A percentile compares a stretch with the other conserved stretches of the same genome.
These are phyloP conservation scores for Tachina lurida DNA, from an alignment of 2,888 invertebrate genomes.

Conservation along the genomic window DNA sequence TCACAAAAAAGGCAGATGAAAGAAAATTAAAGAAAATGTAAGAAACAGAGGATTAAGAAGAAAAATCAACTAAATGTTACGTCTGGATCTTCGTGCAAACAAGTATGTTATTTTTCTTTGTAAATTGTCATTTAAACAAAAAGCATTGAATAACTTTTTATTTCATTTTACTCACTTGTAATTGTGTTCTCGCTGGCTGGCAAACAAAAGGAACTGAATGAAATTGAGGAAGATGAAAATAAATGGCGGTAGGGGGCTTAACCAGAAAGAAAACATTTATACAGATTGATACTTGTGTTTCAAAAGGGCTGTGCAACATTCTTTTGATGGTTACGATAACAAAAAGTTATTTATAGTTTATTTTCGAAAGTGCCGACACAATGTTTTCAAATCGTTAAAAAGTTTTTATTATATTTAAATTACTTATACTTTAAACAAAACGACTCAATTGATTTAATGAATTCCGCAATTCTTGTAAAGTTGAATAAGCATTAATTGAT, in stretches of 20 bases:
- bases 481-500: too few relatives aligned
- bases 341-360: too few relatives aligned
- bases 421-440: too few relatives aligned
- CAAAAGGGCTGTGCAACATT: too few relatives aligned
- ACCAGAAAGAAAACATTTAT: background rate
- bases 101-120: slow-evolving; percentile 21
- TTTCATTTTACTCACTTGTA: slow-evolving; percentile 30
- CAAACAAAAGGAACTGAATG: background rate
- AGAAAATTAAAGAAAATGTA: background rate
- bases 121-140: slow-evolving; percentile 23
- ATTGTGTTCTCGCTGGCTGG: background rate
- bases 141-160: slow-evolving; percentile 30
- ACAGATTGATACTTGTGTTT: too few relatives aligned
- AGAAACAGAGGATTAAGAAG: background rate
- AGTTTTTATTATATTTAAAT: too few relatives aligned
- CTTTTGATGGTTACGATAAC: too few relatives aligned
- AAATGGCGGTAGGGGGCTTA: background rate
- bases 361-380: too few relatives aligned
- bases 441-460: too few relatives aligned
- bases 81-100: slow-evolving; percentile 7
- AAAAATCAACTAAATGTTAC: background rate
- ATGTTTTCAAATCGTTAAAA: too few relatives aligned
- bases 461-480: too few relatives aligned
- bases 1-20: background rate
- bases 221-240: background rate